Evolutionary conservation across 2,113 vertebrate genomes (phyloP), one percentile per base, ranked within the genome.

Genomic region (Melanotaenia duboulayi): DNA sequence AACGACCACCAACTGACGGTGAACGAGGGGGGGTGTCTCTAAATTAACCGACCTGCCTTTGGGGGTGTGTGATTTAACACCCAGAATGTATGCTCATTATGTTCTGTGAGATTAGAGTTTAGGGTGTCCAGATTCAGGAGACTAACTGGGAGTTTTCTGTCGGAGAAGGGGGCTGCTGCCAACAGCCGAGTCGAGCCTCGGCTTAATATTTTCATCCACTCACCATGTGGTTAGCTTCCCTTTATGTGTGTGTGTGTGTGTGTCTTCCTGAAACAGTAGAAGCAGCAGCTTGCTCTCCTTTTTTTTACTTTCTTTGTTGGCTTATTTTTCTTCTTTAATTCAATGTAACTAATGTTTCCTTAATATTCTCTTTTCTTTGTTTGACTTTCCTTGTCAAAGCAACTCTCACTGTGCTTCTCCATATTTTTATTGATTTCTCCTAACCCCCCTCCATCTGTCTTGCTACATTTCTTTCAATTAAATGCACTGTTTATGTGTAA

Each of bases 261-360:
- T 62, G 56, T 48, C 50, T 65, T 68, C 58, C 46, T 80, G 70
- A 86, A 84, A 86, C 65, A 61, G 51, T 68, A 63, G 52, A 61
- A 58, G 70, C 54, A 17, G 46, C 17, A 44, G 82, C 70, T 69
- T 61, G 35, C 44, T 48, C 42, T 46, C 42, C 42, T 17, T 17
- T 12, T 12, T 42, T 42, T 42, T 8, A 42, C 13, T 17, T 46
- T 17, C 16, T 17, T 46, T 2, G 13, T 3, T 13, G 14, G 42
- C 14, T 16, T 52, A 50, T 50, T 24, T 39, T 23, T 17, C 8
- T 16, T 2, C 4, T 65, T 50, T 50, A 50, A 12, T 20, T 44
- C 42, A 42, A 60, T 16, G 37, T 61, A 74, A 70, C 44, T 58
- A 20, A 16, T 57, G 35, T 37, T 71, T 59, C 1, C 24, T 75